A percentile compares a stretch with the other conserved stretches of the same genome.
Evolutionary conservation across 1,140 invertebrate genomes (phyloP).

Genomic region (Bombus terrestris): DNA sequence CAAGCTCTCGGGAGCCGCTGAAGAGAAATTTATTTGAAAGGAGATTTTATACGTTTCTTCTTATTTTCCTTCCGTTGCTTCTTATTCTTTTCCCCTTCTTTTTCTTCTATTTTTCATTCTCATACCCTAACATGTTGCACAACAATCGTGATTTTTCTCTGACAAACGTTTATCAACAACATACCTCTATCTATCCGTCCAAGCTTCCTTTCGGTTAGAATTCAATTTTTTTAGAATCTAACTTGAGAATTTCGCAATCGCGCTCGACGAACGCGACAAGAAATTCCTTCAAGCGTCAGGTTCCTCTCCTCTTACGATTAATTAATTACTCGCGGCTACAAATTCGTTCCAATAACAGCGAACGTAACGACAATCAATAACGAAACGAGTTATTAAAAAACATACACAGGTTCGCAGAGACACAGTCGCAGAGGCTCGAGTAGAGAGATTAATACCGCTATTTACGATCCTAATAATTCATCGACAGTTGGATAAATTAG

Average conservation of each 20-base stretch:
- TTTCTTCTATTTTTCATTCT: not conserved
- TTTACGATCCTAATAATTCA: constrained; percentile 6
- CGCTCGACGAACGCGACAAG: not conserved
- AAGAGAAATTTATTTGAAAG: constrained; percentile 51
- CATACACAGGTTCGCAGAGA: not conserved
- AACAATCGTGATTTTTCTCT: constrained; percentile 12
- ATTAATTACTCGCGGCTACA: not conserved
- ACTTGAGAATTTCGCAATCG: not conserved
- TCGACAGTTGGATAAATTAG: constrained; percentile 1
- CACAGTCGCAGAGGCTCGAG: not conserved
- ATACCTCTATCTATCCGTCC: not conserved
- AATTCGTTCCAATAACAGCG: not conserved
- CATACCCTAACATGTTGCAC: constrained; percentile 12
- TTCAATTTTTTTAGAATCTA: constrained; percentile 17
- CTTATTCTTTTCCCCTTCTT: not conserved
- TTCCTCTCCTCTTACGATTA: not conserved
- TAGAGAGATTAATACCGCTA: not conserved
- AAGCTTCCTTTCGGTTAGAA: not conserved
- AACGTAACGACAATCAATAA: not conserved
- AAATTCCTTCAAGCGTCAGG: not conserved
- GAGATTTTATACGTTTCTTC: constrained; percentile 19
- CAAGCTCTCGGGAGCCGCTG: constrained; percentile 18
- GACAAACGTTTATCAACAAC: constrained; percentile 38
- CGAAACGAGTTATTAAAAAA: not conserved
- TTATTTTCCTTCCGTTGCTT: not conserved